Evolutionary conservation across 1,140 invertebrate genomes (phyloP).

Genomic region (Euglossa dilemma): DNA sequence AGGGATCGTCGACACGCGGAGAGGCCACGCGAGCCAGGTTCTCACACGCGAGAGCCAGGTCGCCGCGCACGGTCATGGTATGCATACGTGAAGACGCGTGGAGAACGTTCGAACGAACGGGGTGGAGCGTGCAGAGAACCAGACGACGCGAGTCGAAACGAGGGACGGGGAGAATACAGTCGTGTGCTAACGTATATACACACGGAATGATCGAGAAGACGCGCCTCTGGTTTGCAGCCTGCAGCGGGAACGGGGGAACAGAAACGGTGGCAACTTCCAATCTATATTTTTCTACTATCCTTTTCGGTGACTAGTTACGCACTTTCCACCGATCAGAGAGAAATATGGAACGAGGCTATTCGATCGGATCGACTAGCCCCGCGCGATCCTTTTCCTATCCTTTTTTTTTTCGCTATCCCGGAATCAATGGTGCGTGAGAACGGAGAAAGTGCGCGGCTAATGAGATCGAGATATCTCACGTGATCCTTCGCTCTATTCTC

Average conservation of each 20-base stretch:
- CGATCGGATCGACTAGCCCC: background rate
- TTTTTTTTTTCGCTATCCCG: background rate
- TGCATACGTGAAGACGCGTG: constrained; percentile 23
- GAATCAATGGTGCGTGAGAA: constrained; percentile 37
- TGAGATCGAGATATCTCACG: constrained; percentile 40
- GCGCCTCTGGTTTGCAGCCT: constrained; percentile 21
- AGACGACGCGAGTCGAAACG: background rate
- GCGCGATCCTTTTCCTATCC: background rate
- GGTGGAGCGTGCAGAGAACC: background rate
- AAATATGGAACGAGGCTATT: no score
- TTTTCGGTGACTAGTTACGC: background rate
- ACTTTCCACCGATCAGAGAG: constrained; percentile 1
- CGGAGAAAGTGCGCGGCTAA: constrained; percentile 40
- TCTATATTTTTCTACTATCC: no score
- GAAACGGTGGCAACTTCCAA: background rate
- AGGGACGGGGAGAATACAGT: background rate
- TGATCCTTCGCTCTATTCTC: constrained; percentile 26
- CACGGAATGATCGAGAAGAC: background rate
- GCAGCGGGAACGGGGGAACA: constrained; percentile 18
- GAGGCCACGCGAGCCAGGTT: constrained; percentile 37
- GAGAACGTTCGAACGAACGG: background rate
- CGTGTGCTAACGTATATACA: background rate
- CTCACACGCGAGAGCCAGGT: constrained; percentile 46
- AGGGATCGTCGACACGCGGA: constrained; percentile 45
- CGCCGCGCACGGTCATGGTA: background rate